Percentiles rank a stretch among this genome's conserved stretches.
Conservation (phyloP, 2,888 invertebrate species). For the Thelaira solivaga region DNA sequence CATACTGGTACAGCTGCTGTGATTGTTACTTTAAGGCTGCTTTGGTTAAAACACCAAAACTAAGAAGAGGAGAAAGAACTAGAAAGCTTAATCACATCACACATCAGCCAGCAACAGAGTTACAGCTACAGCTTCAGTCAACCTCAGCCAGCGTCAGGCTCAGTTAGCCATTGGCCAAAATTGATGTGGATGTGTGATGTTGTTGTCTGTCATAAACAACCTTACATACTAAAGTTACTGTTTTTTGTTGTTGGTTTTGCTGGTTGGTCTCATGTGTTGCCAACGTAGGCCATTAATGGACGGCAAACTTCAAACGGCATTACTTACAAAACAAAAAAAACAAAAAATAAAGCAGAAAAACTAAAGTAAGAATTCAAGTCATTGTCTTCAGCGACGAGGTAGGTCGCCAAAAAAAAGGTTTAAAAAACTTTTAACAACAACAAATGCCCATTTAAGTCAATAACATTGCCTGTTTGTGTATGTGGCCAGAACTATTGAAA, state of each 20-base stretch:
- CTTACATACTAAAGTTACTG: background rate
- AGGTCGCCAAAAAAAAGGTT: conserved; percentile 61
- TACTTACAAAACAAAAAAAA: conserved; percentile 55
- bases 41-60: background rate
- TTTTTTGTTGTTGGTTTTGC: too few relatives aligned
- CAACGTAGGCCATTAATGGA: conserved; percentile 59
- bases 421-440: conserved; percentile 18
- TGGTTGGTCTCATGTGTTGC: conserved; percentile 33
- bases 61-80: background rate
- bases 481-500: conserved; percentile 13
- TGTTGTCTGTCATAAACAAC: conserved; percentile 1
- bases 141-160: conserved; percentile 68
- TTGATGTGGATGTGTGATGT: conserved; percentile 24
- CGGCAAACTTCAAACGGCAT: conserved; percentile 65
- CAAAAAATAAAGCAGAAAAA: too few relatives aligned
- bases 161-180: conserved; percentile 71
- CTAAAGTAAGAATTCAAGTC: conserved; percentile 59
- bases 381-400: conserved; percentile 63
- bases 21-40: too few relatives aligned
- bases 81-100: conserved; percentile 71
- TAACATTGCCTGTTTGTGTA: conserved; percentile 22
- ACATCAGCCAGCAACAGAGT: too few relatives aligned
- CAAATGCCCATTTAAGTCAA: conserved; percentile 17
- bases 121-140: conserved; percentile 35
- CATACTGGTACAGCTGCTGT: conserved; percentile 3